Base-by-base conservation (phyloP, 2,888 invertebrate genomes). In the Drosophila subquinaria region DNA sequence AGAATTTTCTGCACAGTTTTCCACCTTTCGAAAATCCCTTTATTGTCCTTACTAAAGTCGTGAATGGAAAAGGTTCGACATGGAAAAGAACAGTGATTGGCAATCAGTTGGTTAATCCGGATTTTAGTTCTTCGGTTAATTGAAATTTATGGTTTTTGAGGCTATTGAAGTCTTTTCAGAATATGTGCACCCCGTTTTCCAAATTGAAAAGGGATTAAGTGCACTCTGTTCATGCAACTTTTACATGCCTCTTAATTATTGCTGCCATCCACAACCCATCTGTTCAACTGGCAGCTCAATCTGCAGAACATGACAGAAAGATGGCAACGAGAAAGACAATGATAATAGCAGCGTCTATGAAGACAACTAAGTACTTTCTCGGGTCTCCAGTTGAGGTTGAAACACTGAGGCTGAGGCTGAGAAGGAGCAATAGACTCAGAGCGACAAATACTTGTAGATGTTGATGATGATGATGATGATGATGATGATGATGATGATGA, bases 181-280 rank as follows among this genome's bases (percentile, higher is more conserved):
- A n/a, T n/a, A n/a, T 42, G 42, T 42, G 42, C 20, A 11, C 8
- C n/a, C 4, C 10, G 4, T n/a, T 52, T 52, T 13, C 2, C n/a
- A 13, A 9, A 23, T 23, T 36, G 11, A n/a, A 52, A 20, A 52
- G 2, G 17, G 43, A 33, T 43, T 42, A 13, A 30, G 2, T 53
- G 53, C 53, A 15, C 20, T 13, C n/a, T 23, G 40, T 36, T 35
- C 48, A 63, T 57, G 42, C 30, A 56, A 52, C 69, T 51, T 48
- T 60, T 63, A 38, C 68, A 40, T 52, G 51, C 36, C 51, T 69
- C 64, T 73, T 62, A 80, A 76, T 70, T 66, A 70, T 48, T 74
- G 57, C 66, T 52, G 20, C 33, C 42, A 27, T 6, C 27, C 27
- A 27, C 57, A 78, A 81, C 59, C 63, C 50, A 11, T 17, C 56